Base-by-base conservation (phyloP, 1,140 invertebrate species). In the Caenorhabditis latens region DNA sequence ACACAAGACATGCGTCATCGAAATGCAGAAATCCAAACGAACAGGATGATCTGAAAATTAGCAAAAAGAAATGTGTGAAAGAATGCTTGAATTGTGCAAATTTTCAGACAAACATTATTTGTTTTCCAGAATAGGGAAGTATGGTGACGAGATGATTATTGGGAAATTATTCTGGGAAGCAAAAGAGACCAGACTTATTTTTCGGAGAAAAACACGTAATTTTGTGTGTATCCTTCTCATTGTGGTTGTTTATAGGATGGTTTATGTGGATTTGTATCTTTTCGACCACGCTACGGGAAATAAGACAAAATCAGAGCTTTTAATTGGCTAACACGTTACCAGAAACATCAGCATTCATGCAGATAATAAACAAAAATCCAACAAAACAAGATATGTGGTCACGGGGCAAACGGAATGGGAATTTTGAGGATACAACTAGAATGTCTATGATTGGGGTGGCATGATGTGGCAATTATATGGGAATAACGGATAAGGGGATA, bases 381-480 rank as follows among this genome's bases (percentile, higher is more conserved):
- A 43, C 65, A 71, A 24, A 43, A 46, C 40, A 71, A n/a, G 42
- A 24, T 16, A 71, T 32, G n/a, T 11, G 58, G 24, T 63, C 14
- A 9, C 6, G 50, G 24, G 58, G 58, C 8, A 63, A 32, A 63
- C 24, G 61, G 61, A 63, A 40, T 63, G 24, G 24, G 13, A 21
- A 8, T 40, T 63, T 24, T 63, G 24, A 32, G 9, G 65, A 16
- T 16, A 19, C 16, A 46, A 43, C 65, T 71, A 71, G 65, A 43
- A 46, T 71, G 65, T 71, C 42, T 71, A 71, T 71, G 40, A 46
- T 71, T 21, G 13, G 42, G 14, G 43, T 50, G 71, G 71, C 71
- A 79, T 50, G 46, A 50, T 13, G 7, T 5, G 71, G 71, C 71
- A 79, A 79, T 71, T 43, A 43, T 43, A 53, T 63, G 9, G 61